These are phyloP conservation scores for Rhynchomys soricoides DNA, from an alignment of 2,113 vertebrate genomes.

Conservation along the genomic window DNA sequence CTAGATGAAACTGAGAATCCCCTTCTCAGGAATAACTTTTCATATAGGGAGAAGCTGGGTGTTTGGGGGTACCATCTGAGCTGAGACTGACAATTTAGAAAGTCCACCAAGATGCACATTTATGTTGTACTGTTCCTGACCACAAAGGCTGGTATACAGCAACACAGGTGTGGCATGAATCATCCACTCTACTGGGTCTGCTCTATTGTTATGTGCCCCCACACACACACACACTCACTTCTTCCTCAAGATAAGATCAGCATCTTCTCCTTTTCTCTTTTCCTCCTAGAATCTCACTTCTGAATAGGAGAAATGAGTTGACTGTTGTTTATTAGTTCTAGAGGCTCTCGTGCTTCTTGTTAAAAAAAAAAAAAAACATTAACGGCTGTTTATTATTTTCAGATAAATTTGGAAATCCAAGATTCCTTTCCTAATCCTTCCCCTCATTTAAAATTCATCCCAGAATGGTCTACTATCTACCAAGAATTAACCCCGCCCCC, in stretches of 20 bases:
- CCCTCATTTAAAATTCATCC: neutral
- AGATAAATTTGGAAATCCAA: constrained; percentile 9
- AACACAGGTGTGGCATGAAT: neutral
- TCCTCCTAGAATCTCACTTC: neutral
- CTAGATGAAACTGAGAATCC: neutral
- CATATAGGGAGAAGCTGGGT: neutral
- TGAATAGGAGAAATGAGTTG: neutral
- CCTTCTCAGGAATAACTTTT: neutral
- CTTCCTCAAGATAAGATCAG: neutral
- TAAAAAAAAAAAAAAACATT: neutral
- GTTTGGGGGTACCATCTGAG: neutral
- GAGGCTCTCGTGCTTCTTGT: neutral
- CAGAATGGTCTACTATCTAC: neutral
- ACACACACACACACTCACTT: neutral
- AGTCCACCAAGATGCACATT: neutral
- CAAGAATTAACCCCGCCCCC: neutral
- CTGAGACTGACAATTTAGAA: neutral
- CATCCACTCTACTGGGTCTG: neutral
- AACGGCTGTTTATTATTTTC: neutral
- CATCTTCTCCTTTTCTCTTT: neutral
- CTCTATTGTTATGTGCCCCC: neutral
- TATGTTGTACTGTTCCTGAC: neutral
- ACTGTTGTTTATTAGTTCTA: neutral
- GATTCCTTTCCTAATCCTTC: neutral
- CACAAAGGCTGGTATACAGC: neutral